Percentiles rank a stretch among this genome's conserved stretches.
Conservation (phyloP, 2,797 vertebrate genomes). For the Sebastes glaucus region DNA sequence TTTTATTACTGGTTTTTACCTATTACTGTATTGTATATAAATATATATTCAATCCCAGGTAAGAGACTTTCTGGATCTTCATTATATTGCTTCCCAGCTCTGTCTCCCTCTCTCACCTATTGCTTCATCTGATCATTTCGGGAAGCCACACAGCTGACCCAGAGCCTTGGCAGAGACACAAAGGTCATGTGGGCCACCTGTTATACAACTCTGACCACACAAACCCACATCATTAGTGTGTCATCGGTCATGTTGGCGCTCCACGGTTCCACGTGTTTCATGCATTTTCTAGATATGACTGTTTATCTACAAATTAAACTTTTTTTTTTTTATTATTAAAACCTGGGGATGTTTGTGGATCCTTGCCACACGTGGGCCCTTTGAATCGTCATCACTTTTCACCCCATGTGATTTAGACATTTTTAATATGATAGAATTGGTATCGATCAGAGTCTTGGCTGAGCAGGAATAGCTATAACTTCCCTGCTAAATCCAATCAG, state of each 20-base stretch:
- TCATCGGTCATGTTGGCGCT: neutral
- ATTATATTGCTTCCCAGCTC: neutral
- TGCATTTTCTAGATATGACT: neutral
- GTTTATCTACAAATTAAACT: neutral
- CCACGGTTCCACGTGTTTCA: neutral
- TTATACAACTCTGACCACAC: constrained; percentile 30
- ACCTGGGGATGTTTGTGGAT: neutral
- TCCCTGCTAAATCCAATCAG: neutral
- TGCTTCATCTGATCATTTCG: neutral
- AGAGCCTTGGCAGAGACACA: neutral
- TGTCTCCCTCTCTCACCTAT: neutral
- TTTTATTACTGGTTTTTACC: neutral
- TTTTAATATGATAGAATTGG: neutral
- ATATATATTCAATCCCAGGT: neutral
- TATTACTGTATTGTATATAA: neutral
- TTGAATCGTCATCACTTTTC: neutral
- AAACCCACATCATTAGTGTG: neutral
- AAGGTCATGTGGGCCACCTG: neutral
- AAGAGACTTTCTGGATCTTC: neutral
- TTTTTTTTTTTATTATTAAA: neutral
- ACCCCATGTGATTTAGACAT: neutral
- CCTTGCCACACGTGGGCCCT: neutral
- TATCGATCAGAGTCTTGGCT: neutral
- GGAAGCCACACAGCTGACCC: neutral
- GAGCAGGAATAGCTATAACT: neutral